A percentile compares a stretch with the other conserved stretches of the same genome.
Conservation (phyloP, 2,113 vertebrate species). For the Natator depressus region DNA sequence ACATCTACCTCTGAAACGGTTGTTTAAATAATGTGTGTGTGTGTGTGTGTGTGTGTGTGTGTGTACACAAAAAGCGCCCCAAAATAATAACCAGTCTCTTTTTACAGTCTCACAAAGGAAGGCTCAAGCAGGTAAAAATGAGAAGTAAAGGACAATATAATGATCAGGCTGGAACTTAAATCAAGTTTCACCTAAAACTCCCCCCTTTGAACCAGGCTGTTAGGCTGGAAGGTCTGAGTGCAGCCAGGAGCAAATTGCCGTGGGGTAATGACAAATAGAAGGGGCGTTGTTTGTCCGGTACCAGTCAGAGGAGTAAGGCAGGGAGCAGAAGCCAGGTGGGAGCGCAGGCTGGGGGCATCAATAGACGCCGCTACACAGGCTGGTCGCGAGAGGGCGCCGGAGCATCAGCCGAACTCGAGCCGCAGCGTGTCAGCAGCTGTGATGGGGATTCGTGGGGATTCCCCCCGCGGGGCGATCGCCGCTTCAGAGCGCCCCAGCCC, state of each 20-base stretch:
- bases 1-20: not conserved
- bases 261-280: not conserved
- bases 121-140: not conserved
- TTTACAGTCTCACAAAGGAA: not conserved
- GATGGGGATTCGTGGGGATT: not conserved
- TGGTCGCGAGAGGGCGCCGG: conserved; percentile 64
- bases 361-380: not conserved
- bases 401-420: conserved; percentile 18
- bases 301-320: not conserved
- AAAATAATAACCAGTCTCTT: not conserved
- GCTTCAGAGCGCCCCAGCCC: not conserved
- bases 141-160: not conserved
- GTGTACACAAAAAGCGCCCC: not conserved
- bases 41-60: not conserved
- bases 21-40: not conserved
- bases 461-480: not conserved
- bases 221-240: not conserved
- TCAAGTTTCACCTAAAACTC: not conserved
- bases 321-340: not conserved
- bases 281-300: not conserved
- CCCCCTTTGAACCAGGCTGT: not conserved
- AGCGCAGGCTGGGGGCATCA: not conserved
- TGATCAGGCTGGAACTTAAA: not conserved
- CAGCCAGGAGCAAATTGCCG: not conserved
- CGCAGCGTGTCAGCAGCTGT: not conserved